Conservation (phyloP, 2,888 invertebrate species). For the Idaea straminata region DNA sequence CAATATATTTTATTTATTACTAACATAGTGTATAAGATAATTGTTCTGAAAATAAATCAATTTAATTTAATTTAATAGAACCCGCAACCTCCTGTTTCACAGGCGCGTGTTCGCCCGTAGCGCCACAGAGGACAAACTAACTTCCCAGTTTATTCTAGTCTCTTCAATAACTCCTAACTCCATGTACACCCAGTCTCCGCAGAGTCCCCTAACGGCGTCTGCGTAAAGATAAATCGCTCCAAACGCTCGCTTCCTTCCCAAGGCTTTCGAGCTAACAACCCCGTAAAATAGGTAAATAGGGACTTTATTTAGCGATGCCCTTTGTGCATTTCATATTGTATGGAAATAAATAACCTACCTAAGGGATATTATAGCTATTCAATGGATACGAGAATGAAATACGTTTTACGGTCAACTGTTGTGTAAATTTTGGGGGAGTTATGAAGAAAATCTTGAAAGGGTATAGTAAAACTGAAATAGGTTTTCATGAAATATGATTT, state of each 20-base stretch:
- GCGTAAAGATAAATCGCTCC: conserved; percentile 30
- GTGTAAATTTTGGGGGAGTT: conserved; percentile 1
- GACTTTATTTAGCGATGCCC: conserved; percentile 50
- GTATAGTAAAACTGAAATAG: neutral
- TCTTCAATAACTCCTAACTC: neutral
- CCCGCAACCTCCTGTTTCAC: no score
- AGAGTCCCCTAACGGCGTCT: conserved; percentile 25
- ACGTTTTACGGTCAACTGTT: neutral
- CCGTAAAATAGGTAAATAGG: conserved; percentile 57
- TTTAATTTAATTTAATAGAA: no score
- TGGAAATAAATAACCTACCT: conserved; percentile 3
- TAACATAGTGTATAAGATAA: no score
- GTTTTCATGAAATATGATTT: neutral
- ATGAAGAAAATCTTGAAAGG: neutral
- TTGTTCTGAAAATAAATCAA: no score
- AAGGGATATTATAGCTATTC: conserved; percentile 1
- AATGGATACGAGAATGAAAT: neutral
- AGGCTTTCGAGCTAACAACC: conserved; percentile 47
- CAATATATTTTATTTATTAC: no score
- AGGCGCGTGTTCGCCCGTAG: no score
- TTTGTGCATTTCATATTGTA: conserved; percentile 11
- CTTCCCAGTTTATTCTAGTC: conserved; percentile 9
- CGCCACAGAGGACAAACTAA: no score
- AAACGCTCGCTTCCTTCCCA: conserved; percentile 18
- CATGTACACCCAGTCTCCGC: conserved; percentile 8